Percentiles rank a stretch among this genome's conserved stretches.
Conservation (phyloP, 2,797 vertebrate species). For the Danio aesculapii region DNA sequence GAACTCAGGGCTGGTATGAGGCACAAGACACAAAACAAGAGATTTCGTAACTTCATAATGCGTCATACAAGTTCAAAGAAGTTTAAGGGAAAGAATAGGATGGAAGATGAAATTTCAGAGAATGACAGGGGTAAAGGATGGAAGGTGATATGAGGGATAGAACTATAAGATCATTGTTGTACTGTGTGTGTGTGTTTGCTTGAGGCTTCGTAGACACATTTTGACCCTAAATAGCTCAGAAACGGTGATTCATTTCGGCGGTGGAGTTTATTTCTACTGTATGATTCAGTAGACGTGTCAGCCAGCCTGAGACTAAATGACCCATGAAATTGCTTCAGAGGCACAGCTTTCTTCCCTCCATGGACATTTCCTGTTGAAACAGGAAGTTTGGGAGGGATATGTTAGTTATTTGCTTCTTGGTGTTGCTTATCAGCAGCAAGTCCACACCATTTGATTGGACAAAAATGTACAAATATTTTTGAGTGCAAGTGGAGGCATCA, state of each 20-base stretch:
- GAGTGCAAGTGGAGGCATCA: too few relatives aligned
- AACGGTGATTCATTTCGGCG: constrained; percentile 11
- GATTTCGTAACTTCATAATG: background rate
- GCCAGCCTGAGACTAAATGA: constrained; percentile 23
- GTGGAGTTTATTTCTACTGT: constrained; percentile 13
- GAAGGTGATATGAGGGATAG: background rate
- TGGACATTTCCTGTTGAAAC: constrained; percentile 23
- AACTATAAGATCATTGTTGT: background rate
- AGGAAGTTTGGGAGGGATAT: background rate
- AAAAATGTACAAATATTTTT: too few relatives aligned
- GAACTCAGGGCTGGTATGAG: background rate
- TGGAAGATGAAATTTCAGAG: background rate
- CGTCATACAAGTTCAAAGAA: constrained; percentile 22
- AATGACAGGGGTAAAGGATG: background rate
- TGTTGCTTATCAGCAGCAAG: too few relatives aligned
- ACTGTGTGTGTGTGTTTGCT: constrained; percentile 9
- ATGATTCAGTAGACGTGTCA: constrained; percentile 10
- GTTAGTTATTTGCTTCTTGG: too few relatives aligned
- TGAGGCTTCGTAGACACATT: constrained; percentile 5
- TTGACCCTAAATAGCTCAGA: constrained; percentile 31
- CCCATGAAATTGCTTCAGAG: background rate
- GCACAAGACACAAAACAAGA: background rate
- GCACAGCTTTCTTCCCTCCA: background rate
- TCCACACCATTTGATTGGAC: too few relatives aligned
- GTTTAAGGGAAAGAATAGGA: constrained; percentile 10